These are phyloP conservation scores for Distichodus sexfasciatus DNA, from an alignment of 2,797 vertebrate species.

Conservation along the genomic window DNA sequence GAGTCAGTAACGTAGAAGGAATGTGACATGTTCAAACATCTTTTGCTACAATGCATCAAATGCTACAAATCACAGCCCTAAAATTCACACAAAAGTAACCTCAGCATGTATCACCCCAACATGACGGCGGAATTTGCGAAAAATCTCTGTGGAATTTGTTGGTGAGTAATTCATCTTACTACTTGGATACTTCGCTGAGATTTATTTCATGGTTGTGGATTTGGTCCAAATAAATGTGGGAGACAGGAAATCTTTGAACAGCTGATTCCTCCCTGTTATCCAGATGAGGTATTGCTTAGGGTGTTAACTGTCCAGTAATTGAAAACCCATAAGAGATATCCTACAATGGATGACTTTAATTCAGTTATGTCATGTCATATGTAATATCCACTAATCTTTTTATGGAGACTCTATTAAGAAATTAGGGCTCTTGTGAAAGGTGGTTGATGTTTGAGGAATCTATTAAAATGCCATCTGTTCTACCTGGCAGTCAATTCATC, in stretches of 20 bases:
- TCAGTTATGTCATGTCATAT: constrained; percentile 7
- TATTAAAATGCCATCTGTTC: no score
- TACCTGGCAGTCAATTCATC: no score
- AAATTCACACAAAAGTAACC: constrained; percentile 18
- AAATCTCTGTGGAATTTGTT: constrained; percentile 39
- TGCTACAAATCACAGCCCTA: not conserved
- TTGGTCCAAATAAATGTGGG: constrained; percentile 56
- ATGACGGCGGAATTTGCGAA: no score
- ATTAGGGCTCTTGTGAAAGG: no score
- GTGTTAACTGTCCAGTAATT: constrained; percentile 47
- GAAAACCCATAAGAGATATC: no score
- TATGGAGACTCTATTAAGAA: no score
- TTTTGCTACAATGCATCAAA: constrained; percentile 7
- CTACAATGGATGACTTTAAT: no score
- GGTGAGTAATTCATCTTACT: constrained; percentile 41
- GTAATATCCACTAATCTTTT: not conserved
- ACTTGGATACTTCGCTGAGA: constrained; percentile 44
- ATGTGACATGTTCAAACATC: constrained; percentile 40
- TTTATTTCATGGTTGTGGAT: constrained; percentile 52
- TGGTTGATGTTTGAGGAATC: no score
- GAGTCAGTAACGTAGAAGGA: constrained; percentile 34
- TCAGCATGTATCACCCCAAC: constrained; percentile 32
- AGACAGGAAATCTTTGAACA: constrained; percentile 57
- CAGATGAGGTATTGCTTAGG: constrained; percentile 42
- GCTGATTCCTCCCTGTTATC: constrained; percentile 55